phyloP scores from a whole-genome alignment of 2,888 invertebrate species.

The Lasius platythorax region DNA sequence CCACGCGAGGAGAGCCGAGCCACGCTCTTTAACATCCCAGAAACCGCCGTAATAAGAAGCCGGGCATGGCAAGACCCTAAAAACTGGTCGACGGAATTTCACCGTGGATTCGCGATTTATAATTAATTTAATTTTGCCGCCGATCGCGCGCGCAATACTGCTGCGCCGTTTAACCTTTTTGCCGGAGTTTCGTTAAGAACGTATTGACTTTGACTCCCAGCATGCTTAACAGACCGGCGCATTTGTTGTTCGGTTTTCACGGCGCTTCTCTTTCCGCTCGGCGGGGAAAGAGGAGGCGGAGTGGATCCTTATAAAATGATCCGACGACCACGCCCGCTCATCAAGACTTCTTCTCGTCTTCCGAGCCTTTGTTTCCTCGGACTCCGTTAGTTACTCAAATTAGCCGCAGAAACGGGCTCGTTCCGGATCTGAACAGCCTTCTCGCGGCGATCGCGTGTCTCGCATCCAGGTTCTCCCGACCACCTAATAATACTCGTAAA shows the following conservation, averaged over 20 bases:
- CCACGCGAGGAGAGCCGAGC: constrained; percentile 6
- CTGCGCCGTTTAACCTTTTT: constrained; percentile 62
- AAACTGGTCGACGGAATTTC: constrained; percentile 69
- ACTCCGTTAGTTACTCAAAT: constrained; percentile 80
- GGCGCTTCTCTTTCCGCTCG: constrained; percentile 43
- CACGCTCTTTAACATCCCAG: constrained; percentile 9
- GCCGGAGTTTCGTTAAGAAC: constrained; percentile 64
- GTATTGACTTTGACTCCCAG: constrained; percentile 56
- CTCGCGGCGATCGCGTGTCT: constrained; percentile 50
- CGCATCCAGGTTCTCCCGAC: constrained; percentile 39
- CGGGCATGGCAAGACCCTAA: constrained; percentile 40
- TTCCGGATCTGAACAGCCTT: constrained; percentile 59
- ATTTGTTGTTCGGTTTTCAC: constrained; percentile 48
- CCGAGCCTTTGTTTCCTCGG: constrained; percentile 78
- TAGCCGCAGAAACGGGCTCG: constrained; percentile 77
- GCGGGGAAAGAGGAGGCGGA: constrained; percentile 36
- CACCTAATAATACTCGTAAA: constrained; percentile 46
- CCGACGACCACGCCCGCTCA: constrained; percentile 75
- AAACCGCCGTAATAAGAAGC: constrained; percentile 48
- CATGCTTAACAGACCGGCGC: constrained; percentile 31
- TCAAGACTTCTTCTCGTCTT: constrained; percentile 64
- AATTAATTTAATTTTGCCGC: constrained; percentile 72
- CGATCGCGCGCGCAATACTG: constrained; percentile 25
- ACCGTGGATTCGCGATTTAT: constrained; percentile 71
- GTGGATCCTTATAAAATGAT: constrained; percentile 63